Conservation (phyloP, 2,888 invertebrate species). For the Drosophila yooni region DNA sequence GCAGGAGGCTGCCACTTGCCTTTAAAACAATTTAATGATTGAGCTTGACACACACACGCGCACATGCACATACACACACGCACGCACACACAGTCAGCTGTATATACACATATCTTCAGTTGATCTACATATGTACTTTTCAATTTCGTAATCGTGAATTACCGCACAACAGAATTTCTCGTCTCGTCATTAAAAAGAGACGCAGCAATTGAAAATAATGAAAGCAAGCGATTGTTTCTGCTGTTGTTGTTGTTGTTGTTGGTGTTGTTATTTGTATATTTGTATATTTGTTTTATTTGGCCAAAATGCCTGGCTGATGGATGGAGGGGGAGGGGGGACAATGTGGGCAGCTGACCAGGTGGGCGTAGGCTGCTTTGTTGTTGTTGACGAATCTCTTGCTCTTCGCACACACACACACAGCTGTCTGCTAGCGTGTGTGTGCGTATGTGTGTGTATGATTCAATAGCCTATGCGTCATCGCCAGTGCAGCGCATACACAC, state of each 20-base stretch:
- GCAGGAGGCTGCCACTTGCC: slow-evolving; percentile 46
- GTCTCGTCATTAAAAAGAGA: slow-evolving; percentile 66
- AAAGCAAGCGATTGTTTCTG: slow-evolving; percentile 52
- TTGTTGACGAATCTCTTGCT: slow-evolving; percentile 51
- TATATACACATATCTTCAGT: slow-evolving; percentile 2
- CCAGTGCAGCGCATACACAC: slow-evolving; percentile 29
- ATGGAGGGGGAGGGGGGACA: neutral
- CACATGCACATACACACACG: slow-evolving; percentile 60
- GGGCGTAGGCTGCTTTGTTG: slow-evolving; percentile 56
- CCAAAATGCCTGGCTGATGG: slow-evolving; percentile 55
- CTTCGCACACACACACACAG: slow-evolving; percentile 10
- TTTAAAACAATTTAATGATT: slow-evolving; percentile 54
- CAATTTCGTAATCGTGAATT: slow-evolving; percentile 75
- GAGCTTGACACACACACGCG: slow-evolving; percentile 66
- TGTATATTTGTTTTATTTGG: slow-evolving; percentile 37
- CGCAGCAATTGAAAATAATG: slow-evolving; percentile 53
- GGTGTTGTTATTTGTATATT: slow-evolving; percentile 50
- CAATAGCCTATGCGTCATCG: slow-evolving; percentile 57
- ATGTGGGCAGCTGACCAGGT: slow-evolving; percentile 38
- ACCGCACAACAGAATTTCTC: slow-evolving; percentile 69
- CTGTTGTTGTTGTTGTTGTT: slow-evolving; percentile 14
- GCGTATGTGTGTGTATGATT: slow-evolving; percentile 42
- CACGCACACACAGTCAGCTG: slow-evolving; percentile 11
- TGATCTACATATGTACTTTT: slow-evolving; percentile 57
- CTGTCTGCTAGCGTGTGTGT: slow-evolving; percentile 6